phyloP scores from a whole-genome alignment of 2,888 invertebrate genomes.

The Erynnis tages region DNA sequence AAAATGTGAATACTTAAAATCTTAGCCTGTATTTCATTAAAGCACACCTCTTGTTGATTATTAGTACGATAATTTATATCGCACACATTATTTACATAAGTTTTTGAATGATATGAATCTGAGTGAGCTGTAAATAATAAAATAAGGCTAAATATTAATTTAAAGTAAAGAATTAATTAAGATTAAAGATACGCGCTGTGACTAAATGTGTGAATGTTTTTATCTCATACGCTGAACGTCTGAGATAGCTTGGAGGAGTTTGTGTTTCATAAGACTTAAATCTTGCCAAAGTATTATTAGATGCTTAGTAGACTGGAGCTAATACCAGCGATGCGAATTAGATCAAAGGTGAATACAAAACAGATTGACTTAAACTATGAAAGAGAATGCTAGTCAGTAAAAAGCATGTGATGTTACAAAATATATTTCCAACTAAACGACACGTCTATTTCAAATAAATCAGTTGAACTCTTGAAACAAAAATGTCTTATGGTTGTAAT shows the following conservation, averaged over 20 bases:
- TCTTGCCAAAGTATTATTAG: conserved; percentile 32
- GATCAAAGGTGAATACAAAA: no score
- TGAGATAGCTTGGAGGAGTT: conserved; percentile 31
- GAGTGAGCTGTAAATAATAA: conserved; percentile 65
- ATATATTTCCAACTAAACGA: no score
- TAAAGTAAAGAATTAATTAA: conserved; percentile 27
- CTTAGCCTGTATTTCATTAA: conserved; percentile 40
- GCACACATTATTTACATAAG: conserved; percentile 60
- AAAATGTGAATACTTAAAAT: conserved; percentile 32
- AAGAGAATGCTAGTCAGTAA: no score
- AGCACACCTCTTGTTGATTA: conserved; percentile 67
- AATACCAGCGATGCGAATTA: conserved; percentile 31
- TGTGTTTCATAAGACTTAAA: conserved; percentile 24
- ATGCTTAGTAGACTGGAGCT: conserved; percentile 36
- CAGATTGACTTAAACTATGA: no score
- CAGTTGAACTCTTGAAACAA: no score
- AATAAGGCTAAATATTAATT: conserved; percentile 49
- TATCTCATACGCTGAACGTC: conserved; percentile 63
- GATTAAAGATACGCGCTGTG: conserved; percentile 68
- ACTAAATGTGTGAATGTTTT: conserved; percentile 57
- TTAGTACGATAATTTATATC: conserved; percentile 49
- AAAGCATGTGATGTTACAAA: no score
- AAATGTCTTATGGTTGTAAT: conserved; percentile 10
- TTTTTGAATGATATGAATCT: conserved; percentile 44
- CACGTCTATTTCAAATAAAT: no score